phyloP scores from a whole-genome alignment of 2,888 invertebrate species.

The Poecilobothrus nobilitatus region DNA sequence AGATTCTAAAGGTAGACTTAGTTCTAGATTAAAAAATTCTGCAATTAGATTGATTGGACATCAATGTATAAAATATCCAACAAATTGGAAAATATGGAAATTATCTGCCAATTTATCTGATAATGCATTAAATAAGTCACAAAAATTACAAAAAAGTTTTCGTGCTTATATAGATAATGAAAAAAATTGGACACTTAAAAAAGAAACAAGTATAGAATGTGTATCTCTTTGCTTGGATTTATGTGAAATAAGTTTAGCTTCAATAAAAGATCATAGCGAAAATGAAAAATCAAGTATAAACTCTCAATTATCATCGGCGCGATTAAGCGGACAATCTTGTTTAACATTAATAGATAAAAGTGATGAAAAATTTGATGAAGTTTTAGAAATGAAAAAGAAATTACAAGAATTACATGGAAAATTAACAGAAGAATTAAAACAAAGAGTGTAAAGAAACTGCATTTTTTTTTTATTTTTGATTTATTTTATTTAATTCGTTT shows the following conservation, averaged over 20 bases:
- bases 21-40: conserved; percentile 38
- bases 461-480: background rate
- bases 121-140: conserved; percentile 50
- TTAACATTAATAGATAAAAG: conserved; percentile 44
- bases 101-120: conserved; percentile 66
- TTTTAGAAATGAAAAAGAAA: conserved; percentile 35
- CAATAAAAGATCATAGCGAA: conserved; percentile 44
- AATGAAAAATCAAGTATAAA: conserved; percentile 48
- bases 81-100: conserved; percentile 70
- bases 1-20: conserved; percentile 54
- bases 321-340: conserved; percentile 52
- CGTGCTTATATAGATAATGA: conserved; percentile 60
- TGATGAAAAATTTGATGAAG: conserved; percentile 46
- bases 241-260: conserved; percentile 51
- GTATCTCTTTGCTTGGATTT: conserved; percentile 53
- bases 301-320: conserved; percentile 52
- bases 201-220: conserved; percentile 53
- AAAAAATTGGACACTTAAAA: conserved; percentile 49
- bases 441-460: conserved; percentile 28
- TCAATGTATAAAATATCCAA: conserved; percentile 47
- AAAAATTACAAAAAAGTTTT: conserved; percentile 70
- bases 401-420: conserved; percentile 32
- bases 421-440: conserved; percentile 26
- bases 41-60: conserved; percentile 36
- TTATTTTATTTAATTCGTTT: background rate